Conservation (phyloP, 2,888 invertebrate species). For the Buathra laborator region DNA sequence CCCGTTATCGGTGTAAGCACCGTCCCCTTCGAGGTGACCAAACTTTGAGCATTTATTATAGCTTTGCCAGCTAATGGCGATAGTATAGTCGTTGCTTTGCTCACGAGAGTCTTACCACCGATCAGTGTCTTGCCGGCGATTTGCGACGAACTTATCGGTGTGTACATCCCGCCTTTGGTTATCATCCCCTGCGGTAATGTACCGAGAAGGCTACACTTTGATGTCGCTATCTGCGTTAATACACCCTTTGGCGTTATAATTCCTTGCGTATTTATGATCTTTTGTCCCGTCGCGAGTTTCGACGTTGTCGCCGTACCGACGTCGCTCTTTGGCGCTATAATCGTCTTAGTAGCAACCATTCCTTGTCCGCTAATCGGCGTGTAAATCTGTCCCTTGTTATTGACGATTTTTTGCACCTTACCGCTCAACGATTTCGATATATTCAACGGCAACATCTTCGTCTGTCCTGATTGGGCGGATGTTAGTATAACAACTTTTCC, state of each 20-base stretch:
- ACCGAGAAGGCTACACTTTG: constrained; percentile 76
- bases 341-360: constrained; percentile 74
- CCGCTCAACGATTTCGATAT: constrained; percentile 84
- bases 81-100: constrained; percentile 77
- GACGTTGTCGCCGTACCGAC: constrained; percentile 77
- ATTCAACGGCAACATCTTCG: constrained; percentile 80
- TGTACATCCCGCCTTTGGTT: constrained; percentile 78
- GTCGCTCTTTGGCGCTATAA: constrained; percentile 83
- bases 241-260: constrained; percentile 82
- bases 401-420: constrained; percentile 86
- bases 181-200: constrained; percentile 77
- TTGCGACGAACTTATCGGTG: constrained; percentile 77
- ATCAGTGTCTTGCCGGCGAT: constrained; percentile 77
- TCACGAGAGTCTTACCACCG: constrained; percentile 78
- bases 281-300: constrained; percentile 84
- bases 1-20: constrained; percentile 84
- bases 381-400: constrained; percentile 87
- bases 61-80: constrained; percentile 75
- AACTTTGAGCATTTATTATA: constrained; percentile 76
- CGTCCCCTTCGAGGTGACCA: constrained; percentile 77
- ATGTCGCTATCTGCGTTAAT: constrained; percentile 84
- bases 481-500: constrained; percentile 83
- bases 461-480: constrained; percentile 79
- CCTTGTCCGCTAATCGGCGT: constrained; percentile 75
- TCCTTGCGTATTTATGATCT: constrained; percentile 81